These are phyloP conservation scores for Mythimna albipuncta DNA, from an alignment of 2,888 invertebrate species.

Conservation along the genomic window DNA sequence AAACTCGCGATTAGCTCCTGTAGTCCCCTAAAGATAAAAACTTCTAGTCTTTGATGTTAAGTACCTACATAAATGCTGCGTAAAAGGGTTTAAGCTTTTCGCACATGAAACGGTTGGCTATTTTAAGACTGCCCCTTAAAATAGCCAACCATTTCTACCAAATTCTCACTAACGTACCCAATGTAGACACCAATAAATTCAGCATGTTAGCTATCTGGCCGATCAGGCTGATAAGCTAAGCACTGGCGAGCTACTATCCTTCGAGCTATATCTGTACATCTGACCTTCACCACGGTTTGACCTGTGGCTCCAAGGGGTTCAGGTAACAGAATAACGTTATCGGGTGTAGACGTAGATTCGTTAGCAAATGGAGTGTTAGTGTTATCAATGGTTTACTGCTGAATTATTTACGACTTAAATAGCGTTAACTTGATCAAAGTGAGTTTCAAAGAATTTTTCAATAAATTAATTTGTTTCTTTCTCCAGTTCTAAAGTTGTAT, in stretches of 20 bases:
- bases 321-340: constrained; percentile 67
- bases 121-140: constrained; percentile 2
- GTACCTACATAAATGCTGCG: neutral
- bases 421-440: too few species aligned
- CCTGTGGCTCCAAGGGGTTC: constrained; percentile 45
- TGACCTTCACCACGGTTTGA: constrained; percentile 53
- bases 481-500: too few species aligned
- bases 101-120: constrained; percentile 5
- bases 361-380: constrained; percentile 28
- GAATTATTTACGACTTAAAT: constrained; percentile 7
- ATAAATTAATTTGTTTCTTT: too few species aligned
- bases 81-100: neutral
- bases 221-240: constrained; percentile 36
- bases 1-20: too few species aligned
- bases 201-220: constrained; percentile 17
- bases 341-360: constrained; percentile 45
- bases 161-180: constrained; percentile 5
- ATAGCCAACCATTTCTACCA: constrained; percentile 7
- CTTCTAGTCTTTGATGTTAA: too few species aligned
- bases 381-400: constrained; percentile 5
- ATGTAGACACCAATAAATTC: constrained; percentile 45
- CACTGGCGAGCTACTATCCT: constrained; percentile 18
- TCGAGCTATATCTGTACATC: constrained; percentile 22
- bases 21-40: too few species aligned
- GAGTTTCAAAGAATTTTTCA: too few species aligned